Evolutionary conservation across 2,113 vertebrate species (phyloP).

Genomic region (Aviceda subcristata): DNA sequence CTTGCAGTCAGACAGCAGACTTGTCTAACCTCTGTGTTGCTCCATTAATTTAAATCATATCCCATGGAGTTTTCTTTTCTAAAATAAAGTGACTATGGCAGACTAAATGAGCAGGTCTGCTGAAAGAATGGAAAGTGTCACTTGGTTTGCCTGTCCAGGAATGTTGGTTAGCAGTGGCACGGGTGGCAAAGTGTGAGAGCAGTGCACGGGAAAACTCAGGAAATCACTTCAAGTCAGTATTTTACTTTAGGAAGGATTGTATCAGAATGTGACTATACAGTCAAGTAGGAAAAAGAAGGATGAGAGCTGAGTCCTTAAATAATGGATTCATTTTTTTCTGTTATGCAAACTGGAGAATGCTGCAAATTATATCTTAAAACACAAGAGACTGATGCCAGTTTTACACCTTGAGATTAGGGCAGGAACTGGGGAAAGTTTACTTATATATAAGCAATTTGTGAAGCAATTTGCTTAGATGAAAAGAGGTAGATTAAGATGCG

Average conservation of each 20-base stretch:
- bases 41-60: not conserved
- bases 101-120: not conserved
- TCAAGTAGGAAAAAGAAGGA: not conserved
- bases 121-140: not conserved
- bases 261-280: not conserved
- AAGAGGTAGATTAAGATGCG: not conserved
- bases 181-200: not conserved
- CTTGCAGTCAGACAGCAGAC: not conserved
- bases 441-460: not conserved
- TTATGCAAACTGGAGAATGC: not conserved
- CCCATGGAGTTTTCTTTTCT: not conserved
- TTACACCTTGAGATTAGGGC: not conserved
- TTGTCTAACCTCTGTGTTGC: not conserved
- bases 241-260: not conserved
- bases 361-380: not conserved
- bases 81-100: not conserved
- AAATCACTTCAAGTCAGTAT: not conserved
- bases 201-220: not conserved
- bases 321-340: not conserved
- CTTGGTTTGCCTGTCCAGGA: not conserved
- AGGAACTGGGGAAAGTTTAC: not conserved
- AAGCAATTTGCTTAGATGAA: not conserved
- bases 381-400: not conserved
- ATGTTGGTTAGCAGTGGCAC: not conserved
- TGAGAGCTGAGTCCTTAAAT: not conserved